Evolutionary conservation across 2,113 vertebrate genomes (phyloP).

Genomic region (Gymnobelideus leadbeateri): DNA sequence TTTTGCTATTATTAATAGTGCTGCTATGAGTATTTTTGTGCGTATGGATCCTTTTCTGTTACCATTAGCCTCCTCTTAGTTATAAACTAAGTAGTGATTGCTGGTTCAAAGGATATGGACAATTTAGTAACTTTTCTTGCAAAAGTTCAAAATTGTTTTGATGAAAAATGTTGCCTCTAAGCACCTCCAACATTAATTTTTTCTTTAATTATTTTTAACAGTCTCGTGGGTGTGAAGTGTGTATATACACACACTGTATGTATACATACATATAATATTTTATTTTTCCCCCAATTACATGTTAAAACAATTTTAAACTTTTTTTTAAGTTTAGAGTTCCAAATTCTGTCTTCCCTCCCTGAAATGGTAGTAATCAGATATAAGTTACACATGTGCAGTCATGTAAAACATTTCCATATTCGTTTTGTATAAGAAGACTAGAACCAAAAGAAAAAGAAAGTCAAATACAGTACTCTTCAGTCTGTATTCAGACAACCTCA

Average conservation of each 20-base stretch:
- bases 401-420: not conserved
- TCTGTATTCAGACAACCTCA: not conserved
- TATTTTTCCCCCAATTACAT: too few species aligned
- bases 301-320: too few species aligned
- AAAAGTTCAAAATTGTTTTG: not conserved
- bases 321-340: not conserved
- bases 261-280: too few species aligned
- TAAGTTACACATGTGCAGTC: too few species aligned
- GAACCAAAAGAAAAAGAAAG: not conserved
- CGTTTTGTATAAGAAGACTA: not conserved
- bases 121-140: not conserved
- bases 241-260: too few species aligned
- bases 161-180: not conserved
- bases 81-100: not conserved
- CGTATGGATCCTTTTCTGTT: not conserved
- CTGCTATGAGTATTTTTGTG: not conserved
- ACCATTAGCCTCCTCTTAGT: not conserved
- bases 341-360: not conserved
- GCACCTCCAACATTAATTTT: not conserved
- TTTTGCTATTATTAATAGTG: not conserved
- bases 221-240: not conserved
- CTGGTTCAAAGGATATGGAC: not conserved
- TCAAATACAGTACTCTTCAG: not conserved
- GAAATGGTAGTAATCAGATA: too few species aligned
- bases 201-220: not conserved